Evolutionary conservation across 2,888 invertebrate genomes (phyloP).

Genomic region (Caenorhabditis zanzibari): DNA sequence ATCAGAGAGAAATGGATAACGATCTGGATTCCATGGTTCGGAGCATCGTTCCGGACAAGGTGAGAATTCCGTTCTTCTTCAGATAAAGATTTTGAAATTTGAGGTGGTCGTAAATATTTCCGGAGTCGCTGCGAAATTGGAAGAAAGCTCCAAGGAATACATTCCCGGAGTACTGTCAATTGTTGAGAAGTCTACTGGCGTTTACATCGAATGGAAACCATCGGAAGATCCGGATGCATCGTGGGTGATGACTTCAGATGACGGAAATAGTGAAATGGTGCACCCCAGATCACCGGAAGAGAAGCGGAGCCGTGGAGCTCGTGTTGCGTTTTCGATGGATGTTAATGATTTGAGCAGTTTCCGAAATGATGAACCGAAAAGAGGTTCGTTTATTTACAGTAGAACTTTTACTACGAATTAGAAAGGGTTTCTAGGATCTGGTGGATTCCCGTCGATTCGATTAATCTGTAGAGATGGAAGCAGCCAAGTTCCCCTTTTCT

Average conservation of each 20-base stretch:
- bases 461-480: conserved; percentile 89
- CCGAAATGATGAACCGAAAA: conserved; percentile 76
- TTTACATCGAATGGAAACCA: conserved; percentile 83
- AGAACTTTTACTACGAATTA: not conserved
- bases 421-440: conserved; percentile 6
- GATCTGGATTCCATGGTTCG: conserved; percentile 67
- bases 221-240: conserved; percentile 70
- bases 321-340: conserved; percentile 78
- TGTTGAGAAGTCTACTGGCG: conserved; percentile 79
- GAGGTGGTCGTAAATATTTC: conserved; percentile 64
- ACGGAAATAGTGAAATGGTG: conserved; percentile 50
- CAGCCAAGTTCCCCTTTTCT: conserved; percentile 90
- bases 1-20: conserved; percentile 69
- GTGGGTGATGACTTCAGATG: conserved; percentile 73
- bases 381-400: conserved; percentile 32
- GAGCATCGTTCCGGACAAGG: conserved; percentile 71
- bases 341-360: conserved; percentile 81
- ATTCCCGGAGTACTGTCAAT: conserved; percentile 75
- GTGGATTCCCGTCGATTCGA: conserved; percentile 76
- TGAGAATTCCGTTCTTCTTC: conserved; percentile 1
- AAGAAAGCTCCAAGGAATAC: conserved; percentile 66
- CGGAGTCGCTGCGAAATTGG: conserved; percentile 70
- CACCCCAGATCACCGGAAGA: conserved; percentile 43
- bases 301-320: conserved; percentile 25
- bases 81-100: not conserved